Conservation (phyloP, 2,888 invertebrate species). For the Euproctis similis region DNA sequence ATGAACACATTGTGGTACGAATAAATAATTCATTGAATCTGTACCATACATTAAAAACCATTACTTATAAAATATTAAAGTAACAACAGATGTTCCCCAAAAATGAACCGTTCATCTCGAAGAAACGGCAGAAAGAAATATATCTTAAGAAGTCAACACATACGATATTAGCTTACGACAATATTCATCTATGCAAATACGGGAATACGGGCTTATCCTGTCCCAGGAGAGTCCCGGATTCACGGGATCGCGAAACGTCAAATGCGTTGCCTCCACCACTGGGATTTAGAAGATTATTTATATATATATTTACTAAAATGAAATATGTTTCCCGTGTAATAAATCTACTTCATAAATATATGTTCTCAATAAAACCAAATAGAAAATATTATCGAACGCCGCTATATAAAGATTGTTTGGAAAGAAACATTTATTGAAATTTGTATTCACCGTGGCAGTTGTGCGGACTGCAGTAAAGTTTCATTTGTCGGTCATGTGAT, state of each 20-base stretch:
- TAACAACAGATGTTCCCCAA: background rate
- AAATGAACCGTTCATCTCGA: constrained; percentile 6
- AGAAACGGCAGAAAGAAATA: constrained; percentile 19
- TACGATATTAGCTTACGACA: constrained; percentile 15
- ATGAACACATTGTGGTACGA: too few species aligned
- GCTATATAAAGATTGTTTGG: too few species aligned
- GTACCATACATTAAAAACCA: background rate
- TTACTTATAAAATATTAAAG: background rate
- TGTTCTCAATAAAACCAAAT: too few species aligned
- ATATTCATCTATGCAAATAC: constrained; percentile 41
- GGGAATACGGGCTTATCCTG: constrained; percentile 16
- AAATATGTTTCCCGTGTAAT: constrained; percentile 12
- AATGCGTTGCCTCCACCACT: constrained; percentile 19
- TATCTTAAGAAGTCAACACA: constrained; percentile 24
- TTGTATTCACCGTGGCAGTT: too few species aligned
- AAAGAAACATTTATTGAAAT: too few species aligned
- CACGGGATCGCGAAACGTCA: constrained; percentile 17
- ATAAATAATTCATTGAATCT: too few species aligned
- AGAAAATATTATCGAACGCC: too few species aligned
- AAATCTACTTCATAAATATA: too few species aligned
- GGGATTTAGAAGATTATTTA: constrained; percentile 22
- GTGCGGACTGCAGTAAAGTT: too few species aligned
- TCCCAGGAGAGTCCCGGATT: constrained; percentile 18
- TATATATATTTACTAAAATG: constrained; percentile 25
- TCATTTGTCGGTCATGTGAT: too few species aligned